Evolutionary conservation across 2,113 vertebrate genomes (phyloP).

Genomic region (Panthera tigris): DNA sequence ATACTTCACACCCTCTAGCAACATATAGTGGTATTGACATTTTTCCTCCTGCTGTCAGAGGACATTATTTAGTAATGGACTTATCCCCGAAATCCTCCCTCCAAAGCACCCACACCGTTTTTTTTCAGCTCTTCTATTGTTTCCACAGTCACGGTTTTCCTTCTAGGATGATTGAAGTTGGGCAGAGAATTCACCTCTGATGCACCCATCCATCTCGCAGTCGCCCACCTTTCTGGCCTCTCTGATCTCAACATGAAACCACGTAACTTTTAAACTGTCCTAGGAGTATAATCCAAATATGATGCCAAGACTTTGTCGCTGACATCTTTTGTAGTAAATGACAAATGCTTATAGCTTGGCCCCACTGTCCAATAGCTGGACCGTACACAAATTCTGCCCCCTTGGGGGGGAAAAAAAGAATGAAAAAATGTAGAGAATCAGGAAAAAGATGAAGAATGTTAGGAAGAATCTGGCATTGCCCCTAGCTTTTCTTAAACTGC

Average conservation of each 20-base stretch:
- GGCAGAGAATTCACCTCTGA: background rate
- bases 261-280: background rate
- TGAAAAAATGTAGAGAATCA: background rate
- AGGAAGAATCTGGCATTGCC: background rate
- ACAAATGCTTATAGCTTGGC: background rate
- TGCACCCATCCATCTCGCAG: background rate
- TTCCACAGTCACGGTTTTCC: slow-evolving; percentile 29
- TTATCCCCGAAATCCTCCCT: slow-evolving; percentile 58
- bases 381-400: background rate
- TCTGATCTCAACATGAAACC: background rate
- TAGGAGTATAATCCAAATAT: background rate
- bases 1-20: background rate
- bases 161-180: slow-evolving; percentile 58
- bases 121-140: background rate
- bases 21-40: background rate
- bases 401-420: background rate
- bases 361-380: background rate
- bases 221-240: background rate
- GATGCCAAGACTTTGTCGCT: background rate
- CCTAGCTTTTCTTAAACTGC: background rate
- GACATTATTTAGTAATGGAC: background rate
- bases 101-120: slow-evolving; percentile 46
- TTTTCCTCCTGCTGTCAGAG: background rate
- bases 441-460: background rate
- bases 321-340: background rate